A percentile compares a stretch with the other conserved stretches of the same genome.
phyloP scores from a whole-genome alignment of 2,888 invertebrate genomes.

The Meta bourneti region DNA sequence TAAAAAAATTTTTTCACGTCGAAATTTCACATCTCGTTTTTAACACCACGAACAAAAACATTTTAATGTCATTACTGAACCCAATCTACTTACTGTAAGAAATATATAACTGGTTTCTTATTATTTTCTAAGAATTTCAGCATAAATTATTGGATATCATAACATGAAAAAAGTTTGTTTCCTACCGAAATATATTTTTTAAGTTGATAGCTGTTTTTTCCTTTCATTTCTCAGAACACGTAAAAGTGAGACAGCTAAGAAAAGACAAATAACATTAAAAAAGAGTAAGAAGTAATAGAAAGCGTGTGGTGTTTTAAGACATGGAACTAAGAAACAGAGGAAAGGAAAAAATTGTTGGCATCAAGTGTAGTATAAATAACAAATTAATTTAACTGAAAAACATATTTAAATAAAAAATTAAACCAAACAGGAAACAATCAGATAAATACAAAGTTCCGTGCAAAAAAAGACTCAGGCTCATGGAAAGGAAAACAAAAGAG shows the following conservation, averaged over 20 bases:
- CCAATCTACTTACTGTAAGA: background rate
- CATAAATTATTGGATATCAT: background rate
- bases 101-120: background rate
- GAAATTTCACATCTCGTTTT: background rate
- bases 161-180: background rate
- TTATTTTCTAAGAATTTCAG: background rate
- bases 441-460: background rate
- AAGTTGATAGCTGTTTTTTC: background rate
- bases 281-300: background rate
- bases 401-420: background rate
- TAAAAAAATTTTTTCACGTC: background rate
- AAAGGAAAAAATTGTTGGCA: background rate
- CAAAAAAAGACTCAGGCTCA: background rate
- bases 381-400: background rate
- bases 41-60: background rate
- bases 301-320: background rate
- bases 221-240: background rate
- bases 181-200: background rate
- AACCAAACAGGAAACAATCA: background rate
- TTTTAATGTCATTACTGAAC: background rate
- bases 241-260: background rate
- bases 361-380: background rate
- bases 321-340: background rate
- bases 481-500: background rate
- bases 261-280: background rate